Conservation (phyloP, 30 jellyfish, hydroid and myxozoan species). For the Cassiopea xamachana region DNA sequence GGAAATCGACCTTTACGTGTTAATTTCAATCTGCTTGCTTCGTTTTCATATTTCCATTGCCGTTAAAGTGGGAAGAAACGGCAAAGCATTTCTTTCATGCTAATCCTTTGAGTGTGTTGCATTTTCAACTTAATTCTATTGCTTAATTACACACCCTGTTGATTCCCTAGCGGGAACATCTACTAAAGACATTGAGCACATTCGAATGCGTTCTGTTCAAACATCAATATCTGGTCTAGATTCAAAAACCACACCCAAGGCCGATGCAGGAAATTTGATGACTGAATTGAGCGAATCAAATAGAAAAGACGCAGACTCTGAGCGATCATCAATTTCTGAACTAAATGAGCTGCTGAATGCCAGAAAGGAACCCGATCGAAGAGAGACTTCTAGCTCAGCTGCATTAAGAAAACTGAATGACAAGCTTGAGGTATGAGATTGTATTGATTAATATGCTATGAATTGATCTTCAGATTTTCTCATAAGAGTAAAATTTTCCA, state of each 20-base stretch:
- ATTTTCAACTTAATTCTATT: too few relatives aligned
- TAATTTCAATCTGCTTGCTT: too few relatives aligned
- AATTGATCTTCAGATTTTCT: too few relatives aligned
- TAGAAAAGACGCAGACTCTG: neutral
- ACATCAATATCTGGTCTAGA: conserved; percentile 62
- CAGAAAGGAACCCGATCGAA: neutral
- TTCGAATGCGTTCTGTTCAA: conserved; percentile 64
- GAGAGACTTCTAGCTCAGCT: conserved; percentile 14
- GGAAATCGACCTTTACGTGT: too few relatives aligned
- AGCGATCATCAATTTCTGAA: conserved; percentile 55
- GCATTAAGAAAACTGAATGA: conserved; percentile 31
- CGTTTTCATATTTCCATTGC: too few relatives aligned
- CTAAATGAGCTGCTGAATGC: conserved; percentile 44
- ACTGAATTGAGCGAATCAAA: neutral
- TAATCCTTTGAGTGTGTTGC: too few relatives aligned
- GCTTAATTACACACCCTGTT: neutral
- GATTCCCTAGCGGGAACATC: neutral
- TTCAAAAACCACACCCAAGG: neutral
- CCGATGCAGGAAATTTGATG: neutral
- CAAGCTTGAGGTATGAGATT: conserved; percentile 37
- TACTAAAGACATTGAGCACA: neutral
- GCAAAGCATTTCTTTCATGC: too few relatives aligned
- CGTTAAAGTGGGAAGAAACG: too few relatives aligned
- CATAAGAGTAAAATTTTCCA: too few relatives aligned
- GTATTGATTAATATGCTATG: neutral